A percentile compares a stretch with the other conserved stretches of the same genome.
Evolutionary conservation across 2,797 vertebrate species (phyloP).

Genomic region (Lacerta agilis): DNA sequence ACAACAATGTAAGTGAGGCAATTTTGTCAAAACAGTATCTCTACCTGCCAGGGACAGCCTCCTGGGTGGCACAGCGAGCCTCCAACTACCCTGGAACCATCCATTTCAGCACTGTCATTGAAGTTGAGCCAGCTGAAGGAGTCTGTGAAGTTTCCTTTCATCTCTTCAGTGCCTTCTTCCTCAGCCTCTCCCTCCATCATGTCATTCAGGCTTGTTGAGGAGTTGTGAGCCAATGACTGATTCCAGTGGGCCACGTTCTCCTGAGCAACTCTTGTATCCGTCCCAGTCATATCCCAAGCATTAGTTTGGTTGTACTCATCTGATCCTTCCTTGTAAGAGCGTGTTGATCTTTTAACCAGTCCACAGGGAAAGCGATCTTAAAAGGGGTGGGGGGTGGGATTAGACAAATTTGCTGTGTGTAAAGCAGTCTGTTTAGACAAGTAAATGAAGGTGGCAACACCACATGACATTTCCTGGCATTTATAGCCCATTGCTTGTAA

Average conservation of each 20-base stretch:
- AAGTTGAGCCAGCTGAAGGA: fast-evolving
- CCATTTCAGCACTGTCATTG: background rate
- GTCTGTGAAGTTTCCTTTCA: background rate
- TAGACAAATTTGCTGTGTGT: background rate
- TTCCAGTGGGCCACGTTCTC: background rate
- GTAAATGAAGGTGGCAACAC: background rate
- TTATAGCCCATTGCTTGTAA: background rate
- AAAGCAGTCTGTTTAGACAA: fast-evolving
- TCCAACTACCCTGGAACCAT: conserved; percentile 9
- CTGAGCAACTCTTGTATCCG: background rate
- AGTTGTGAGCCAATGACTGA: fast-evolving
- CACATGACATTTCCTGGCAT: no score
- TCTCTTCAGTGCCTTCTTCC: fast-evolving
- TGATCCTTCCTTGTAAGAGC: background rate
- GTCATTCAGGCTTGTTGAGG: fast-evolving
- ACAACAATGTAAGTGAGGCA: background rate
- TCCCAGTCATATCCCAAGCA: background rate
- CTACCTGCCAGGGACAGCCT: conserved; percentile 75
- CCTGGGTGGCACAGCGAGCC: conserved; percentile 58
- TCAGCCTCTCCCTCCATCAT: fast-evolving
- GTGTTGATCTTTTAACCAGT: conserved; percentile 42
- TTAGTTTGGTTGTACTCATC: background rate
- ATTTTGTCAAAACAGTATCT: background rate
- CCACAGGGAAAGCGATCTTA: conserved; percentile 63
- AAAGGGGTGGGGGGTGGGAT: background rate